phyloP scores from a whole-genome alignment of 1,140 invertebrate genomes.

The Periplaneta americana region DNA sequence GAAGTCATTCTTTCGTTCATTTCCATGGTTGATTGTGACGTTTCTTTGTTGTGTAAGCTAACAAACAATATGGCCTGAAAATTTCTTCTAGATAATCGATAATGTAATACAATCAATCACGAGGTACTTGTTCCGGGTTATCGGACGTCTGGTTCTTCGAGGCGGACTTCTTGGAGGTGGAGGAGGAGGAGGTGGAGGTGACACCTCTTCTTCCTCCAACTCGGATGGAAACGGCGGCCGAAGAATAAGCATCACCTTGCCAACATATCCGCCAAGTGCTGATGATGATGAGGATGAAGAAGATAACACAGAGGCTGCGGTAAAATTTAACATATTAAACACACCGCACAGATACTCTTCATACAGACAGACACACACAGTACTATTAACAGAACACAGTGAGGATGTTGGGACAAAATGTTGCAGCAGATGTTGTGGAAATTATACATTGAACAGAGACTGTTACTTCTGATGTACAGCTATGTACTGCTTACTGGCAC shows the following conservation, averaged over 20 bases:
- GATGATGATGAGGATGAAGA: constrained; percentile 42
- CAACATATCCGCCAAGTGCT: constrained; percentile 44
- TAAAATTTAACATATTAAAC: constrained; percentile 15
- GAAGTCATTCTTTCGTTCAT: too few relatives aligned
- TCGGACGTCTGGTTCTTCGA: constrained; percentile 45
- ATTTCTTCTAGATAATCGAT: constrained; percentile 67
- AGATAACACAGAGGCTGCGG: constrained; percentile 27
- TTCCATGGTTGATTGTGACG: too few relatives aligned
- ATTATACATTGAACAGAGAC: too few relatives aligned
- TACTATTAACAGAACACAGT: too few relatives aligned
- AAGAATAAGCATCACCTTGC: constrained; percentile 45
- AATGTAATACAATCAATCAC: constrained; percentile 66
- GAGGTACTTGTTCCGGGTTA: constrained; percentile 54
- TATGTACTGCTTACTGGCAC: too few relatives aligned
- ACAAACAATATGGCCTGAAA: background rate
- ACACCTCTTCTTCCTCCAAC: constrained; percentile 36
- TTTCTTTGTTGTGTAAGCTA: too few relatives aligned
- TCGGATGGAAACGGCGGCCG: constrained; percentile 36
- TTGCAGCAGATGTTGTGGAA: too few relatives aligned
- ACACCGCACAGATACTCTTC: background rate
- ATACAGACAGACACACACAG: background rate
- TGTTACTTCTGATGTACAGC: too few relatives aligned
- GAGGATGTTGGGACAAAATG: too few relatives aligned
- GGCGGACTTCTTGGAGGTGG: constrained; percentile 46
- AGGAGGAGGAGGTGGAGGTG: constrained; percentile 37